Percentiles rank a stretch among this genome's conserved stretches.
phyloP scores from a whole-genome alignment of 2,888 invertebrate genomes.

The Parnassius smintheus region DNA sequence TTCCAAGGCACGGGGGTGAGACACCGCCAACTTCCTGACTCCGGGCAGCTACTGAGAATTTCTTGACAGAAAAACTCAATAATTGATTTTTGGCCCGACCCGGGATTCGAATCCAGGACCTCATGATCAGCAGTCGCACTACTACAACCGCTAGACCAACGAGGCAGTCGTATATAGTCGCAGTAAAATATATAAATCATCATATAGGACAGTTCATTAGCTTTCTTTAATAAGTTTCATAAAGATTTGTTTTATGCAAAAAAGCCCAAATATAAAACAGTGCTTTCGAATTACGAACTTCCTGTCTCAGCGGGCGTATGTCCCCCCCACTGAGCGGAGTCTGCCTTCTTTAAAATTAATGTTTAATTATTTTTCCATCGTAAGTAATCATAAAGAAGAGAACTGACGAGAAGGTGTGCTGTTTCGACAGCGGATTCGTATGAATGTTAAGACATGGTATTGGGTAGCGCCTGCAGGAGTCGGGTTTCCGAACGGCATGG shows the following conservation, averaged over 20 bases:
- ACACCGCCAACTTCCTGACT: no score
- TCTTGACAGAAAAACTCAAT: no score
- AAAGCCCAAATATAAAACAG: conserved; percentile 10
- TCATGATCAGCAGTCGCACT: no score
- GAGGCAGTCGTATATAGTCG: no score
- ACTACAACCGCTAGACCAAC: no score
- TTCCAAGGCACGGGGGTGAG: no score
- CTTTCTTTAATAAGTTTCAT: no score
- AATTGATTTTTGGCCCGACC: no score
- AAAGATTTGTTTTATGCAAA: neutral
- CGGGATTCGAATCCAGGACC: no score
- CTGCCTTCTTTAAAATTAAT: conserved; percentile 14
- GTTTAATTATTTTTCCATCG: conserved; percentile 20
- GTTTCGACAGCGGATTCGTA: neutral
- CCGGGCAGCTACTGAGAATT: no score
- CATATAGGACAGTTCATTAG: no score
- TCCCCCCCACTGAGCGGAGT: conserved; percentile 6
- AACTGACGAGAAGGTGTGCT: conserved; percentile 5
- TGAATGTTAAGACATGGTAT: conserved; percentile 10
- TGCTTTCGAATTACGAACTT: conserved; percentile 11
- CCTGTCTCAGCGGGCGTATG: conserved; percentile 12
- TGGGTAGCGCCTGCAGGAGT: conserved; percentile 12
- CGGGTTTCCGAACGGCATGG: conserved; percentile 29
- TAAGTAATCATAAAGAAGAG: conserved; percentile 8
- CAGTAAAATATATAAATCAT: no score